These are phyloP conservation scores for Dolichallabes microphthalmus DNA, from an alignment of 2,113 vertebrate species.

Conservation along the genomic window DNA sequence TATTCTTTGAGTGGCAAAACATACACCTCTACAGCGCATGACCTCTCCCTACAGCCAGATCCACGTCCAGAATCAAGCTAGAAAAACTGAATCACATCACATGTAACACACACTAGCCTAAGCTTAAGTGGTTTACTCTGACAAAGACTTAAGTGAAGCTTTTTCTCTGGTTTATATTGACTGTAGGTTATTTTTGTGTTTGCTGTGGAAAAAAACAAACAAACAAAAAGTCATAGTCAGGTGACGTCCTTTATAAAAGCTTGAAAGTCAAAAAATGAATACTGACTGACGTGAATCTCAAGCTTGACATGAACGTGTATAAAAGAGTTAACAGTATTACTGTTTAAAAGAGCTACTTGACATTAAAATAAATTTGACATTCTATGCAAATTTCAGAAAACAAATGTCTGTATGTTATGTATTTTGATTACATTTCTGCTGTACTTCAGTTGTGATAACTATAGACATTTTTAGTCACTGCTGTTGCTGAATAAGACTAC, in stretches of 20 bases:
- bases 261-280: conserved; percentile 4
- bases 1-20: conserved; percentile 34
- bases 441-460: conserved; percentile 7
- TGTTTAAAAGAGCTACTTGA: conserved; percentile 42
- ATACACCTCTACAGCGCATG: conserved; percentile 46
- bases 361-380: conserved; percentile 45
- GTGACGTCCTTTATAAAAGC: not conserved
- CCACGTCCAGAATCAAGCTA: conserved; percentile 43
- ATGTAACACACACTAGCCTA: conserved; percentile 34
- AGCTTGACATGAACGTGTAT: conserved; percentile 25
- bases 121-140: conserved; percentile 41
- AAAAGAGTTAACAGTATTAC: conserved; percentile 42
- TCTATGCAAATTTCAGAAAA: conserved; percentile 54
- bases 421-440: conserved; percentile 30
- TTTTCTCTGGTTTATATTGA: conserved; percentile 34
- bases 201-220: conserved; percentile 16
- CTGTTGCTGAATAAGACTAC: conserved; percentile 15
- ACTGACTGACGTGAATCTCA: conserved; percentile 17
- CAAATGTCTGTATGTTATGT: conserved; percentile 14
- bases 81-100: conserved; percentile 40
- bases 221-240: conserved; percentile 14
- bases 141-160: conserved; percentile 16
- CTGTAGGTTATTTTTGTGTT: conserved; percentile 16
- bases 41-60: conserved; percentile 44
- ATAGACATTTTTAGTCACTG: conserved; percentile 20